These are phyloP conservation scores for Sebastes alutus DNA, from an alignment of 2,797 vertebrate species.

Conservation along the genomic window DNA sequence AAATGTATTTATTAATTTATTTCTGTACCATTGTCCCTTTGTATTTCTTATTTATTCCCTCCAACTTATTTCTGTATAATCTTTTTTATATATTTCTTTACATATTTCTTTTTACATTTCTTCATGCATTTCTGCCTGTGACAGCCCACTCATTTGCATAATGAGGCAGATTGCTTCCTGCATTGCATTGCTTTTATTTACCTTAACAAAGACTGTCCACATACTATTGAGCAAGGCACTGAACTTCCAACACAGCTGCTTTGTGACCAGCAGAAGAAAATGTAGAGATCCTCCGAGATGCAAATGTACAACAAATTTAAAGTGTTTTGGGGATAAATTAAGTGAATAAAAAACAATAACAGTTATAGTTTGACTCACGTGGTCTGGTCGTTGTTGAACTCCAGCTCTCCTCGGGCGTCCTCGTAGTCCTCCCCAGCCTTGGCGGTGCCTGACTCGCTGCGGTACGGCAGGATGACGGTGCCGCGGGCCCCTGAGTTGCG, in stretches of 20 bases:
- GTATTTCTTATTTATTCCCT: too few species aligned
- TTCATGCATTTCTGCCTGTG: neutral
- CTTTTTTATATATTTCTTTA: too few species aligned
- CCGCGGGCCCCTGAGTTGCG: conserved; percentile 92
- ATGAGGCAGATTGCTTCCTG: too few species aligned
- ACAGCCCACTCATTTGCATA: too few species aligned
- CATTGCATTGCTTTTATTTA: too few species aligned
- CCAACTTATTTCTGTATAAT: too few species aligned
- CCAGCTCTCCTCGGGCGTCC: conserved; percentile 89
- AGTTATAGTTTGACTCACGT: conserved; percentile 82
- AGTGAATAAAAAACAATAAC: neutral
- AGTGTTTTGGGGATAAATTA: neutral
- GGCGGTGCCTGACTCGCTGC: conserved; percentile 87
- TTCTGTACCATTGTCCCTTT: too few species aligned
- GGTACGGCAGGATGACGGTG: conserved; percentile 91
- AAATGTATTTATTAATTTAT: too few species aligned
- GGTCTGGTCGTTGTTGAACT: conserved; percentile 95
- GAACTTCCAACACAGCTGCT: neutral
- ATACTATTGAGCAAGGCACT: too few species aligned
- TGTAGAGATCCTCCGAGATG: neutral
- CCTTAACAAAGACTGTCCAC: neutral
- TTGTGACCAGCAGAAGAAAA: neutral
- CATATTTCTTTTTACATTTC: too few species aligned
- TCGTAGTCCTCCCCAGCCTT: conserved; percentile 89
- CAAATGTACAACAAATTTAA: neutral